Conservation (phyloP, 2,797 vertebrate genomes). For the Uromys caudimaculatus region DNA sequence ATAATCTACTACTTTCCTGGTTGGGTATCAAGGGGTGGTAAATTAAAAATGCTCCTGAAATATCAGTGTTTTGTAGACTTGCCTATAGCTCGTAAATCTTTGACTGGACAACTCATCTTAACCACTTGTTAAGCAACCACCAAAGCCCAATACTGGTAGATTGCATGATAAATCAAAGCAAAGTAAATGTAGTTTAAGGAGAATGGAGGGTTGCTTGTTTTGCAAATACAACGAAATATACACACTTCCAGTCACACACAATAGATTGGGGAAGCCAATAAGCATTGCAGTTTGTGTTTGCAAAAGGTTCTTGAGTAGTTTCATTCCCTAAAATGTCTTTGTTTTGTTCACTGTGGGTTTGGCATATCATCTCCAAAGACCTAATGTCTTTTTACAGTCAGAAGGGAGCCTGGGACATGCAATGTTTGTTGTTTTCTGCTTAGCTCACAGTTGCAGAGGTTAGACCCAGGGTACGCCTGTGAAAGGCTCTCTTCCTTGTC, state of each 20-base stretch:
- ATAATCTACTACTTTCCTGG: neutral
- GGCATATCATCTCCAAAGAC: neutral
- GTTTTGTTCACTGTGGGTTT: neutral
- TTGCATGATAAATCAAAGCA: neutral
- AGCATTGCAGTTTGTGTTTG: neutral
- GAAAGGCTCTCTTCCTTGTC: neutral
- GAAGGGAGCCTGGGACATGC: neutral
- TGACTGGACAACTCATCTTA: neutral
- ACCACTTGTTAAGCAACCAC: slow-evolving; percentile 10
- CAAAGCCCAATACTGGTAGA: neutral
- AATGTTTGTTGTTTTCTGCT: neutral
- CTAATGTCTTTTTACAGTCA: neutral
- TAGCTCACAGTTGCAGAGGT: neutral
- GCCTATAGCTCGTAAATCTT: neutral
- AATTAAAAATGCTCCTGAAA: too few species aligned
- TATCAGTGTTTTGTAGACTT: neutral
- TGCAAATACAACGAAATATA: neutral
- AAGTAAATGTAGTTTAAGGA: neutral
- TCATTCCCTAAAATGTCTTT: neutral
- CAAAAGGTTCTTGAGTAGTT: neutral
- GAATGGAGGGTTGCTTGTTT: neutral
- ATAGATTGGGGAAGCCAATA: slow-evolving; percentile 16
- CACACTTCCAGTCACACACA: neutral
- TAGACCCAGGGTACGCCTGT: neutral
- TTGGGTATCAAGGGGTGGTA: neutral